phyloP scores from a whole-genome alignment of 2,888 invertebrate species.

The Leuctra nigra region DNA sequence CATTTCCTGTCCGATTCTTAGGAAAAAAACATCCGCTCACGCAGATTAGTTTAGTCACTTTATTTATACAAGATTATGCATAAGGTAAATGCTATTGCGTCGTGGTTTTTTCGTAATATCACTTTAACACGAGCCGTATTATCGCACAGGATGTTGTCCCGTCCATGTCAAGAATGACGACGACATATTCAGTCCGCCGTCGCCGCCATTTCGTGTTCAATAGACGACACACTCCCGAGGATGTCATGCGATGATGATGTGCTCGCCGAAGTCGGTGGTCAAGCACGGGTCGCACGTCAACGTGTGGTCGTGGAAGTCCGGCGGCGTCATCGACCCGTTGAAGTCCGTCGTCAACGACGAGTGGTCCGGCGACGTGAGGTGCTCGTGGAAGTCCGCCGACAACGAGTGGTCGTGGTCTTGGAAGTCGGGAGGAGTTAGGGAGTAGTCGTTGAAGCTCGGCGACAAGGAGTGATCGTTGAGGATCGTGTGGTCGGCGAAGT shows the following conservation, averaged over 20 bases:
- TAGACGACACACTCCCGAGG: too few relatives aligned
- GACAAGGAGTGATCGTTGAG: conserved; percentile 14
- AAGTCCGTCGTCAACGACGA: conserved; percentile 41
- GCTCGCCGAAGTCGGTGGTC: conserved; percentile 24
- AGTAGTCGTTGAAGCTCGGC: conserved; percentile 34
- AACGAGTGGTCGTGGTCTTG: conserved; percentile 17
- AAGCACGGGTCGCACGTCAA: conserved; percentile 17
- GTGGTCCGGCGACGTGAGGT: conserved; percentile 45
- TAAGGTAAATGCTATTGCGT: not conserved
- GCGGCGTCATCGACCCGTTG: conserved; percentile 45
- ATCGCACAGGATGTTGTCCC: too few relatives aligned
- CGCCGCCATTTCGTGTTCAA: too few relatives aligned
- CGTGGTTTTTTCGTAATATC: not conserved
- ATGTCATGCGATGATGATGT: conserved; percentile 15
- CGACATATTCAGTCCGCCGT: too few relatives aligned
- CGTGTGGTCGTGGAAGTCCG: conserved; percentile 35
- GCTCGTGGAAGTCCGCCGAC: conserved; percentile 15
- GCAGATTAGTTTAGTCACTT: not conserved
- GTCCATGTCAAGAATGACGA: too few relatives aligned
- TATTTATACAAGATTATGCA: not conserved
- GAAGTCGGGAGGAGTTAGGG: conserved; percentile 39
- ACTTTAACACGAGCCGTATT: too few relatives aligned
- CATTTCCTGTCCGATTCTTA: conserved; percentile 14
- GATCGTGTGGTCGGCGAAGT: conserved; percentile 33
- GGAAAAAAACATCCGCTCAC: conserved; percentile 9